These are phyloP conservation scores for Porphyrio hochstetteri DNA, from an alignment of 2,113 vertebrate species.

Conservation along the genomic window DNA sequence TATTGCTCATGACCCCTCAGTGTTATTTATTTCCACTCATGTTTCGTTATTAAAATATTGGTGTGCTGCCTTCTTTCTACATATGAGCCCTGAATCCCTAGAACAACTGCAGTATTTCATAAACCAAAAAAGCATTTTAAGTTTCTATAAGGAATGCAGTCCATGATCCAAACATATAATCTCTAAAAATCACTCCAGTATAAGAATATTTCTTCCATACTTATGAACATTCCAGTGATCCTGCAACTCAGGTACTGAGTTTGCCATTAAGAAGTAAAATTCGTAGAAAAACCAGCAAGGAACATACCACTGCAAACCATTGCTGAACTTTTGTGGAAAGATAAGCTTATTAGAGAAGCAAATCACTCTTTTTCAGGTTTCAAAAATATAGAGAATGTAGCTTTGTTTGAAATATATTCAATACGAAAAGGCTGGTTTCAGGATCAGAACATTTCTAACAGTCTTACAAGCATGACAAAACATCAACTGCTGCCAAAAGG, in stretches of 20 bases:
- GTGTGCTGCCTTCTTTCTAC: background rate
- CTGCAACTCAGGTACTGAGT: background rate
- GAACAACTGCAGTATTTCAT: background rate
- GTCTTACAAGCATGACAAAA: background rate
- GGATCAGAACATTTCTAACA: background rate
- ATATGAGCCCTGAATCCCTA: background rate
- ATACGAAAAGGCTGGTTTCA: background rate
- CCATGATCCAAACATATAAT: background rate
- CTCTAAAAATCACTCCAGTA: background rate
- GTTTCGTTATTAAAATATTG: background rate
- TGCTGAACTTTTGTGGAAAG: background rate
- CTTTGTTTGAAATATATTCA: background rate
- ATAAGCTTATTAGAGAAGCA: background rate
- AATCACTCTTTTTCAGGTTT: background rate
- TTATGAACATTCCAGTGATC: background rate
- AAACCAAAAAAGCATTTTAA: background rate
- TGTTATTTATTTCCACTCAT: background rate
- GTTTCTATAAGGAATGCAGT: background rate
- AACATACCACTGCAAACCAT: background rate
- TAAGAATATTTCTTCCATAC: background rate
- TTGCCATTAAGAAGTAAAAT: background rate
- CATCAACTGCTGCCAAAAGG: background rate
- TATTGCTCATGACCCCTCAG: background rate
- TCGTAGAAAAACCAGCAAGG: background rate
- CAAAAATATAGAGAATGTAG: background rate